Conservation (phyloP, 2,113 vertebrate species). For the Ceuthmochares aereus region DNA sequence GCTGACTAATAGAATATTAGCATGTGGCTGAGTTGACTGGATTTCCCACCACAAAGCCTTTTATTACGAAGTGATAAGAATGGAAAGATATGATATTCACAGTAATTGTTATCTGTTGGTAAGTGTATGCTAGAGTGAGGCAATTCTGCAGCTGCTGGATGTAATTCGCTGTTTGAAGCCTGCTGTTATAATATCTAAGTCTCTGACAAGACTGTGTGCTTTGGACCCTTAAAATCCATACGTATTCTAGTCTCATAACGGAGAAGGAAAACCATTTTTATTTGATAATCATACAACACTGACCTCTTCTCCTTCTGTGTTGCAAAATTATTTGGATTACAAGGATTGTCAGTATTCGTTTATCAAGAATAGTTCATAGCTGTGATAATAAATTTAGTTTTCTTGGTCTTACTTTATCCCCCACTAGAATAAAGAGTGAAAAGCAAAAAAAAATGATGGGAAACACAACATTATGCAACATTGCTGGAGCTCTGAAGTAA, state of each 20-base stretch:
- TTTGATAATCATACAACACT: neutral
- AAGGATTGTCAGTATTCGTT: neutral
- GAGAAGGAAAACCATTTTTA: neutral
- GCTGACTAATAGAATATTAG: neutral
- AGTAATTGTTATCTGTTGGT: neutral
- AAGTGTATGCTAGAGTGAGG: neutral
- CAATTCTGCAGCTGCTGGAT: neutral
- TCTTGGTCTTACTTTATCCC: neutral
- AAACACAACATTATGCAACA: neutral
- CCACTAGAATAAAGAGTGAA: too few relatives aligned
- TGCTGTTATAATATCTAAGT: neutral
- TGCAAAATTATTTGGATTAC: neutral
- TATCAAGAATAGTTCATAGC: neutral
- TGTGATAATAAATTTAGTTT: neutral
- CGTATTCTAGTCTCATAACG: neutral
- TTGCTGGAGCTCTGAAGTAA: neutral
- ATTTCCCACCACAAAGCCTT: neutral
- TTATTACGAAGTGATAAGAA: neutral
- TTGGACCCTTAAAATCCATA: neutral
- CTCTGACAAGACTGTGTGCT: neutral
- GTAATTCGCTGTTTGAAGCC: neutral
- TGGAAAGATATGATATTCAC: neutral
- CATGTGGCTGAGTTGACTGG: neutral
- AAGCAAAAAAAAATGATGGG: fast-evolving
- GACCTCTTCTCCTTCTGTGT: neutral